These are phyloP conservation scores for Microplitis mediator DNA, from an alignment of 1,140 invertebrate species.

Conservation along the genomic window DNA sequence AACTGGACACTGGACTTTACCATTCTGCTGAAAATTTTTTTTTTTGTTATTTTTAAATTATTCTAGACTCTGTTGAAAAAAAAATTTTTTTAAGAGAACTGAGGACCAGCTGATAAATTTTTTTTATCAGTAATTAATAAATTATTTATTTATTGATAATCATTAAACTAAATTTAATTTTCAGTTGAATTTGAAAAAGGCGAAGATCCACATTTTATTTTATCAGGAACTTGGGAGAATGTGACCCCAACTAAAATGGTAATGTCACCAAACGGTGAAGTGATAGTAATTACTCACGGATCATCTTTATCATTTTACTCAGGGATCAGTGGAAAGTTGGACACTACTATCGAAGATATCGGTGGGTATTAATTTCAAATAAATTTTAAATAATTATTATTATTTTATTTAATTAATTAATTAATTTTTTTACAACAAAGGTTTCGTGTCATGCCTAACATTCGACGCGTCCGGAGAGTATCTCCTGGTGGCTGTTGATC, in stretches of 20 bases:
- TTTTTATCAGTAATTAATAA: too few species aligned
- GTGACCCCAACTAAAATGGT: conserved; percentile 55
- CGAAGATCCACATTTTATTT: conserved; percentile 76
- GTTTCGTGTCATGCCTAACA: conserved; percentile 68
- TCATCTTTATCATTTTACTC: conserved; percentile 74
- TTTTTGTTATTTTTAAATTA: conserved; percentile 11
- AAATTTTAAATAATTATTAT: not conserved
- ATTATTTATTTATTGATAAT: conserved; percentile 21
- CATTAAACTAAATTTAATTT: conserved; percentile 41
- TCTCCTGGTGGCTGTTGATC: conserved; percentile 77
- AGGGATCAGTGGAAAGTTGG: conserved; percentile 67
- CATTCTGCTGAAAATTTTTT: not conserved
- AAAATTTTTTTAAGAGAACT: not conserved
- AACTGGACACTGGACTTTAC: too few species aligned
- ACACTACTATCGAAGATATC: conserved; percentile 71
- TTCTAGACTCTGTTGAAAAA: not conserved
- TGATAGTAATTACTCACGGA: conserved; percentile 72
- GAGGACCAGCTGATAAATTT: too few species aligned
- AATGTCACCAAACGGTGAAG: conserved; percentile 78
- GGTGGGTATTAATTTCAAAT: conserved; percentile 48
- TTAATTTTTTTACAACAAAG: conserved; percentile 61
- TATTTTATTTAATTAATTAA: conserved; percentile 11
- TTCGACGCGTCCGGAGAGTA: conserved; percentile 79
- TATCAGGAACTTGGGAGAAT: conserved; percentile 67
- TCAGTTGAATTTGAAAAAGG: conserved; percentile 80